phyloP scores from a whole-genome alignment of 2,888 invertebrate species.

The Monochamus alternatus region DNA sequence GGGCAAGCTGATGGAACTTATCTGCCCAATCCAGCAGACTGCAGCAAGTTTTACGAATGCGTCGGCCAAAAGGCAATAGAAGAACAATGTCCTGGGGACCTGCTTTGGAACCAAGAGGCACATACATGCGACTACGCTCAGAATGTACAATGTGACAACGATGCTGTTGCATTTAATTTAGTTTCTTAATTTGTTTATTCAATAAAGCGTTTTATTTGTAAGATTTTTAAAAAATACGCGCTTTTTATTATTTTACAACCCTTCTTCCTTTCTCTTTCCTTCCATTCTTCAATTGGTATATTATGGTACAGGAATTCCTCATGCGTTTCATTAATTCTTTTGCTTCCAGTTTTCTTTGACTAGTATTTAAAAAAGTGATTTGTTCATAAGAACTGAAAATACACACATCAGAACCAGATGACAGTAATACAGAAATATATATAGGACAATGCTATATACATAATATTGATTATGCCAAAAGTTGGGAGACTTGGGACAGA shows the following conservation, averaged over 20 bases:
- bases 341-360: too few relatives aligned
- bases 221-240: background rate
- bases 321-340: too few relatives aligned
- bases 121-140: slow-evolving; percentile 37
- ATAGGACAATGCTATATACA: too few relatives aligned
- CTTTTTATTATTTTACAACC: background rate
- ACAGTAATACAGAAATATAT: too few relatives aligned
- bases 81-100: slow-evolving; percentile 29
- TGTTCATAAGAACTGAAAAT: too few relatives aligned
- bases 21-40: slow-evolving; percentile 26
- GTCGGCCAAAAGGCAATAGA: slow-evolving; percentile 11
- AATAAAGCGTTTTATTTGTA: slow-evolving; percentile 2
- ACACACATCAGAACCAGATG: too few relatives aligned
- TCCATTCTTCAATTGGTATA: too few relatives aligned
- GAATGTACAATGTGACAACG: slow-evolving; percentile 32
- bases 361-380: too few relatives aligned
- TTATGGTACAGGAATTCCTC: too few relatives aligned
- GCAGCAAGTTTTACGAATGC: slow-evolving; percentile 40
- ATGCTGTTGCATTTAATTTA: background rate
- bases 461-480: too few relatives aligned
- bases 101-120: slow-evolving; percentile 35
- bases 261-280: too few relatives aligned
- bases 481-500: too few relatives aligned
- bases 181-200: background rate
- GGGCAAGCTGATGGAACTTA: slow-evolving; percentile 15